These are phyloP conservation scores for Clarias fuscus DNA, from an alignment of 2,797 vertebrate species.

Conservation along the genomic window DNA sequence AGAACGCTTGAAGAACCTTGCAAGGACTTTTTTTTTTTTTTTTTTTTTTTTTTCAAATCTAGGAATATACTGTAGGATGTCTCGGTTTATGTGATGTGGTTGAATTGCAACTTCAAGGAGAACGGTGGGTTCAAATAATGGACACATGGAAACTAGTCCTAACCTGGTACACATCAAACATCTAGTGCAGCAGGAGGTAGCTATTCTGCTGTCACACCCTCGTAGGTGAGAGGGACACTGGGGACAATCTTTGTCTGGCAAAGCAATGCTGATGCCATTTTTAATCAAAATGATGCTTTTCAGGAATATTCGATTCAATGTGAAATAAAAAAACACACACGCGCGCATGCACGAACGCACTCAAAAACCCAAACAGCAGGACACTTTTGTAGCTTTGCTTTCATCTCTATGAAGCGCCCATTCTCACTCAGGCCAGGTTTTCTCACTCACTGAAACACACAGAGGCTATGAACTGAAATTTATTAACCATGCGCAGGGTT, in stretches of 20 bases:
- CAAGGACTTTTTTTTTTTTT: neutral
- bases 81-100: neutral
- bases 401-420: neutral
- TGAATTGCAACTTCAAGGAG: neutral
- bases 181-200: neutral
- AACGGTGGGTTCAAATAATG: neutral
- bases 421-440: neutral
- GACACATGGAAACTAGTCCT: neutral
- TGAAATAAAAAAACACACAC: neutral
- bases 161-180: neutral
- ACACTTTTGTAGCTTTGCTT: slow-evolving; percentile 3
- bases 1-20: neutral
- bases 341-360: neutral
- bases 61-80: too few relatives aligned
- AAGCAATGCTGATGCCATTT: neutral
- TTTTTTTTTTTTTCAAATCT: neutral
- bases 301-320: neutral
- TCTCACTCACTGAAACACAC: neutral
- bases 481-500: neutral
- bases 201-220: neutral
- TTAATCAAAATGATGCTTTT: neutral
- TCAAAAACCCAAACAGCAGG: neutral
- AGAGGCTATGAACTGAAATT: neutral
- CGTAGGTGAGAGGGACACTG: too few relatives aligned
- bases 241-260: neutral